Conservation (phyloP, 2,113 vertebrate species). For the Delphinus delphis region DNA sequence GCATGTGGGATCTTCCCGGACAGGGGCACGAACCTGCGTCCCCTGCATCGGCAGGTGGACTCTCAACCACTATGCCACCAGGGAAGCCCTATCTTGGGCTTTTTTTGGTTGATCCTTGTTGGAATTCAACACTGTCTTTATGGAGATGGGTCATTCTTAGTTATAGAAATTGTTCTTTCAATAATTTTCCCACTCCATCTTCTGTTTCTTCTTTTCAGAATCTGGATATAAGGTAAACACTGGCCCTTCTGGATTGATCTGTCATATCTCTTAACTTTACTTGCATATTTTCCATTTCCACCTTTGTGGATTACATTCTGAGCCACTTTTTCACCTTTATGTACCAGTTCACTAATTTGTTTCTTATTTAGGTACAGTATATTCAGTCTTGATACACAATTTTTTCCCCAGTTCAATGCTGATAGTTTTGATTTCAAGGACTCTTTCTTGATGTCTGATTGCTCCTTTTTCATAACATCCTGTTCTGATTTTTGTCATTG, state of each 20-base stretch:
- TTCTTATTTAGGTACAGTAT: not conserved
- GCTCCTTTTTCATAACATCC: not conserved
- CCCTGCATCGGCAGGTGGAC: no score
- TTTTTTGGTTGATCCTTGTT: not conserved
- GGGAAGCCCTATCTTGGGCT: not conserved
- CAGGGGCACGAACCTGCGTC: no score
- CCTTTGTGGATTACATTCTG: not conserved
- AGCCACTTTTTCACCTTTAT: not conserved
- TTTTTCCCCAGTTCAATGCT: not conserved
- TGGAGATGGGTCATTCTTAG: not conserved
- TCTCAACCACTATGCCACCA: no score
- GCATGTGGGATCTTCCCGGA: no score
- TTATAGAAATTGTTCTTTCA: not conserved
- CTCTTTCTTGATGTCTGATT: not conserved
- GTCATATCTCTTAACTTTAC: not conserved
- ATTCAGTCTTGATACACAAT: not conserved
- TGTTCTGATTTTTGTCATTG: not conserved
- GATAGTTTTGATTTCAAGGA: not conserved
- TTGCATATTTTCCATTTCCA: not conserved
- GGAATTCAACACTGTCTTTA: not conserved
- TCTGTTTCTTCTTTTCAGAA: not conserved
- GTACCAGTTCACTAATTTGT: not conserved
- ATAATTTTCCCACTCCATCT: not conserved
- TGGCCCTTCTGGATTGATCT: not conserved
- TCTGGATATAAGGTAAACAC: not conserved